These are phyloP conservation scores for Calameuta pallipes DNA, from an alignment of 2,888 invertebrate species.

Conservation along the genomic window DNA sequence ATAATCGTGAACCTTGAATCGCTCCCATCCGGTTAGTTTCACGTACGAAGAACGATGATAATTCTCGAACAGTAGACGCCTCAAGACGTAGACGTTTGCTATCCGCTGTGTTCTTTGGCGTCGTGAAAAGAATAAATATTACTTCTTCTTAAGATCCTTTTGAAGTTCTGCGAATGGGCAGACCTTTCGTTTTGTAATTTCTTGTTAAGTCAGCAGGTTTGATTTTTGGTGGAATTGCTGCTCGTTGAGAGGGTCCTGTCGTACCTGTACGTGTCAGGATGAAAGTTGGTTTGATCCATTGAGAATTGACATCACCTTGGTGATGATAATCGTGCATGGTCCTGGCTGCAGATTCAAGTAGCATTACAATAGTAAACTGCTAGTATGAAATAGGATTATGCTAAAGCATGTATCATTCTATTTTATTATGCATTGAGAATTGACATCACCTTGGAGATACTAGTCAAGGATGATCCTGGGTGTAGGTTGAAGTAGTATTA, in stretches of 20 bases:
- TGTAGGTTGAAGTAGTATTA: not conserved
- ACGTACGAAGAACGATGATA: not conserved
- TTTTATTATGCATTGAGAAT: not conserved
- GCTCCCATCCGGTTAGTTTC: not conserved
- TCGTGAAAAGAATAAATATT: not conserved
- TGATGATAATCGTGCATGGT: not conserved
- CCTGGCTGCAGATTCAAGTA: not conserved
- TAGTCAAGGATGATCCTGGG: not conserved
- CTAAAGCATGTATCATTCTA: not conserved
- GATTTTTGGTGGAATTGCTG: not conserved
- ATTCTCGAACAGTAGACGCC: not conserved
- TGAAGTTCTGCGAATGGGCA: not conserved
- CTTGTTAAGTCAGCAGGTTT: not conserved
- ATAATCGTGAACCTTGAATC: slow-evolving; percentile 9
- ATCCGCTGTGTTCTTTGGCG: not conserved
- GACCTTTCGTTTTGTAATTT: not conserved
- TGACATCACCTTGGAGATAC: not conserved
- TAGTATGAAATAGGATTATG: not conserved
- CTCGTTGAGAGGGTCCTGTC: not conserved
- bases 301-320: not conserved
- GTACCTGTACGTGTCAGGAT: not conserved
- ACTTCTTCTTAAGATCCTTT: not conserved
- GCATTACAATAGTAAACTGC: not conserved
- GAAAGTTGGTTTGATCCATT: not conserved
- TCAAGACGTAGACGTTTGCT: not conserved